Conservation (phyloP, 2,888 invertebrate species). For the Criorhina ranunculi region DNA sequence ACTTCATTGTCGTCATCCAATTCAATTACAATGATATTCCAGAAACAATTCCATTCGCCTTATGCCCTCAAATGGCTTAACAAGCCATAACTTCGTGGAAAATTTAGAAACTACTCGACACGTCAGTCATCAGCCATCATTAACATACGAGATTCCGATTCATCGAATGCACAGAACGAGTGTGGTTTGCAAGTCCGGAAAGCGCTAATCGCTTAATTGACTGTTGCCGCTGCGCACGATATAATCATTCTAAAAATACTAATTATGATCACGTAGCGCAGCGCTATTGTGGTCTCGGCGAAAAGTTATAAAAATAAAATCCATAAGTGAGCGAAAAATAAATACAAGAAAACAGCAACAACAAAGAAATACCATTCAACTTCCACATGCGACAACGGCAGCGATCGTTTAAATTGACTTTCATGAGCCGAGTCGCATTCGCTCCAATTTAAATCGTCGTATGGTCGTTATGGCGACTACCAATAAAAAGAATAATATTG, state of each 20-base stretch:
- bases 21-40: neutral
- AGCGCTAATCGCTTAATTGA: conserved; percentile 75
- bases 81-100: conserved; percentile 42
- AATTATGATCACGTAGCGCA: conserved; percentile 68
- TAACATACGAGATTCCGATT: conserved; percentile 59
- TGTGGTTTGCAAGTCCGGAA: conserved; percentile 70
- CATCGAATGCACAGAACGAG: conserved; percentile 51
- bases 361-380: conserved; percentile 29
- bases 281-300: conserved; percentile 56
- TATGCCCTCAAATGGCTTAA: conserved; percentile 31
- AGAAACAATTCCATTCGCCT: conserved; percentile 9
- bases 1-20: too few species aligned
- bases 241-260: conserved; percentile 69
- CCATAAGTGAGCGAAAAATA: conserved; percentile 10
- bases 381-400: conserved; percentile 16
- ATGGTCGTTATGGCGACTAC: conserved; percentile 43
- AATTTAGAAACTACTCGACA: conserved; percentile 48
- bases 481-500: conserved; percentile 65
- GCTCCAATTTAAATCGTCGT: conserved; percentile 72
- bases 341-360: conserved; percentile 10
- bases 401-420: conserved; percentile 43
- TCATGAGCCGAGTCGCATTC: conserved; percentile 62
- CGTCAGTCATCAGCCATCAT: conserved; percentile 54
- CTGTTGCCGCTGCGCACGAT: conserved; percentile 43
- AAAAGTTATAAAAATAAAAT: conserved; percentile 58